Evolutionary conservation across 2,888 invertebrate genomes (phyloP).

Genomic region (Thecocarcelia acutangulata): DNA sequence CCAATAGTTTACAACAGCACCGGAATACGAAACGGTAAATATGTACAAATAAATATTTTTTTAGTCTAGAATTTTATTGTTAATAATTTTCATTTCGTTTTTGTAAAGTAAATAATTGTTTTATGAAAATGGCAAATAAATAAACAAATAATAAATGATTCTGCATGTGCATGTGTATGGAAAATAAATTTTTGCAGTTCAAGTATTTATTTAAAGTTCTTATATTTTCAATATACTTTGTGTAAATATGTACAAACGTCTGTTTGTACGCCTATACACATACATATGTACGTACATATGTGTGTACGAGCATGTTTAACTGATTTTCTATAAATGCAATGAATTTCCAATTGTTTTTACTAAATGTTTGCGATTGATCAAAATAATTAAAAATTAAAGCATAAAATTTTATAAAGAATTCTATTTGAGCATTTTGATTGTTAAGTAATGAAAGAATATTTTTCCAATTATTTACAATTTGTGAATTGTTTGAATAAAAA

Average conservation of each 20-base stretch:
- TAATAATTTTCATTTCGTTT: conserved; percentile 49
- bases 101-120: conserved; percentile 44
- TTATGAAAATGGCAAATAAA: conserved; percentile 34
- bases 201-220: conserved; percentile 48
- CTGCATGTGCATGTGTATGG: conserved; percentile 54
- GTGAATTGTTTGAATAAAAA: no score
- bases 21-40: conserved; percentile 82
- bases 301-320: conserved; percentile 10
- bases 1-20: conserved; percentile 81
- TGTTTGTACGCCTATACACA: no score
- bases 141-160: conserved; percentile 51
- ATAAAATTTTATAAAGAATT: background rate
- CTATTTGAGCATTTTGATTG: background rate
- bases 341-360: conserved; percentile 28
- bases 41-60: conserved; percentile 69
- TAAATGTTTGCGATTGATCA: conserved; percentile 34
- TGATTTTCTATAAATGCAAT: conserved; percentile 24
- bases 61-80: conserved; percentile 31
- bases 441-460: no score
- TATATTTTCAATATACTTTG: background rate
- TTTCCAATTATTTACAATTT: no score
- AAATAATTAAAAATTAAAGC: conserved; percentile 18
- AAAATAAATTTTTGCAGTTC: conserved; percentile 54
- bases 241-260: no score
- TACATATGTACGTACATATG: background rate